A percentile compares a stretch with the other conserved stretches of the same genome.
phyloP scores from a whole-genome alignment of 1,140 invertebrate species.

The Reticulitermes speratus region DNA sequence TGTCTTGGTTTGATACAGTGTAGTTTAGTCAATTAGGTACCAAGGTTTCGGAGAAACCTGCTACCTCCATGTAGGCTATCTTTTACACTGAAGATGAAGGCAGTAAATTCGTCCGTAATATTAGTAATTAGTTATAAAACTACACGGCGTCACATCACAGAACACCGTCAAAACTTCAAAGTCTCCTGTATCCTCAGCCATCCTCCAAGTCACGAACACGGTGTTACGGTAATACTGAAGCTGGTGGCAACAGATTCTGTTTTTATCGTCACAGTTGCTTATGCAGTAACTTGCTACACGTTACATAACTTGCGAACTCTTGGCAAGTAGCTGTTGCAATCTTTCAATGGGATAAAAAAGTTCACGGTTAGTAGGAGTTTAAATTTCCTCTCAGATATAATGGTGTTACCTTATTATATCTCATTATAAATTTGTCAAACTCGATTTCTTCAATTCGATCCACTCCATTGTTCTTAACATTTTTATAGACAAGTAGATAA shows the following conservation, averaged over 20 bases:
- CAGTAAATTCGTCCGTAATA: no score
- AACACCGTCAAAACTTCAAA: no score
- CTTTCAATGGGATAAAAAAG: background rate
- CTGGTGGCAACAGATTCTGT: no score
- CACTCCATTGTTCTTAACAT: conserved; percentile 11
- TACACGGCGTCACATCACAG: no score
- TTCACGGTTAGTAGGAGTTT: background rate
- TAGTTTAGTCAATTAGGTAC: no score
- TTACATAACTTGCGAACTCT: background rate
- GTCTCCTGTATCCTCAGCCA: no score
- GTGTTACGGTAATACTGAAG: background rate
- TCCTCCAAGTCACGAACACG: background rate
- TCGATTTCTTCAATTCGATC: conserved; percentile 7
- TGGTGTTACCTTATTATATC: background rate
- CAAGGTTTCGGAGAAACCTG: no score
- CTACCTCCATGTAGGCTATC: no score
- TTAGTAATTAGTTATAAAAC: no score
- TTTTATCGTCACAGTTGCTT: background rate
- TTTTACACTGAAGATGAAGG: no score
- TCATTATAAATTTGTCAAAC: conserved; percentile 17
- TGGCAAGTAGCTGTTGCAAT: background rate
- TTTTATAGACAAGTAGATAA: conserved; percentile 1
- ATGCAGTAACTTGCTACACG: background rate
- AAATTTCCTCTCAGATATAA: background rate
- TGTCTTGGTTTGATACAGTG: no score